These are phyloP conservation scores for Polydrusus tereticollis DNA, from an alignment of 2,888 invertebrate species.

Conservation along the genomic window DNA sequence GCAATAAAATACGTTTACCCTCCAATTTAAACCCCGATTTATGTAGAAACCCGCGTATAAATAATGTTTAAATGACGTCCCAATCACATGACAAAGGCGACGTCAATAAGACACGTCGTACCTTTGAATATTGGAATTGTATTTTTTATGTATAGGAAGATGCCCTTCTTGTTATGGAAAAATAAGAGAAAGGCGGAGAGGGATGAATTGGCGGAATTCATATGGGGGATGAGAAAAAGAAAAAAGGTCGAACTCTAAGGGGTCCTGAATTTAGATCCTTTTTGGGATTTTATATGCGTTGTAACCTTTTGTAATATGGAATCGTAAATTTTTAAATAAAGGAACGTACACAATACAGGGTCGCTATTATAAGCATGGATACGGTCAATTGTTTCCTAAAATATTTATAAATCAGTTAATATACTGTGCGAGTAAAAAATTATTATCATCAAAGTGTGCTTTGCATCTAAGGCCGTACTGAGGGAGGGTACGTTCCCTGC, in stretches of 20 bases:
- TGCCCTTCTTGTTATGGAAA: slow-evolving; percentile 40
- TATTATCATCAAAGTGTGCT: too few relatives aligned
- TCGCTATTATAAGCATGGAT: neutral
- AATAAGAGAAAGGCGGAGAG: slow-evolving; percentile 42
- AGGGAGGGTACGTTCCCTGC: too few relatives aligned
- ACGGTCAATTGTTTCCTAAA: too few relatives aligned
- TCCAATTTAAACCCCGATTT: slow-evolving; percentile 25
- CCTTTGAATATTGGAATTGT: slow-evolving; percentile 33
- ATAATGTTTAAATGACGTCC: slow-evolving; percentile 21
- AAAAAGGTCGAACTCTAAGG: slow-evolving; percentile 16
- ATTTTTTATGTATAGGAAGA: slow-evolving; percentile 44
- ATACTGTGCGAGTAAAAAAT: too few relatives aligned
- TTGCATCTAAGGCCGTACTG: too few relatives aligned
- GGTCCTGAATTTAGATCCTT: neutral
- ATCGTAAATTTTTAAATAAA: slow-evolving; percentile 3
- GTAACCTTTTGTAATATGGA: slow-evolving; percentile 9
- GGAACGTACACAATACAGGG: neutral
- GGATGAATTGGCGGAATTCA: slow-evolving; percentile 14
- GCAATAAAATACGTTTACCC: slow-evolving; percentile 21
- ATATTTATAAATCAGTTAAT: too few relatives aligned
- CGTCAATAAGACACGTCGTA: slow-evolving; percentile 39
- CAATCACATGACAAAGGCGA: slow-evolving; percentile 26
- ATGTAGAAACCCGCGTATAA: slow-evolving; percentile 22
- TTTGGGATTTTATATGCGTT: slow-evolving; percentile 15
- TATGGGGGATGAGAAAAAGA: slow-evolving; percentile 7